A percentile compares a stretch with the other conserved stretches of the same genome.
Evolutionary conservation across 2,113 vertebrate species (phyloP).

Genomic region (Heterocephalus glaber): DNA sequence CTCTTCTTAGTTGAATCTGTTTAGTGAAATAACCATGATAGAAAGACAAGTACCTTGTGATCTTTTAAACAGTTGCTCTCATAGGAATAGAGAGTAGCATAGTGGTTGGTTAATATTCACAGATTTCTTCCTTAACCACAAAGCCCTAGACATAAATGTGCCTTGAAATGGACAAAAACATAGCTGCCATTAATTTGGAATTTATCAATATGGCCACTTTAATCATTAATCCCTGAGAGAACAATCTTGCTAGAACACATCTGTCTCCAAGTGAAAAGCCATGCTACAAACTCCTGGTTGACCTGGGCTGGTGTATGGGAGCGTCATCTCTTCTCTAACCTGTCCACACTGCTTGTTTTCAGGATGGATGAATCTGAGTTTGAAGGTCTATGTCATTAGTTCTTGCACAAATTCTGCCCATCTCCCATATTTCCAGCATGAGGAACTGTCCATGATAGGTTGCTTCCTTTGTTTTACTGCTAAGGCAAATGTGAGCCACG

Average conservation of each 20-base stretch:
- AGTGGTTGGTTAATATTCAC: neutral
- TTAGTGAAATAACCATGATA: too few species aligned
- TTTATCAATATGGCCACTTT: neutral
- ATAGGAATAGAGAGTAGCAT: neutral
- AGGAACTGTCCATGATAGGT: too few species aligned
- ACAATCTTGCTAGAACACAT: too few species aligned
- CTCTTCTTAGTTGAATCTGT: neutral
- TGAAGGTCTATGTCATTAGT: neutral
- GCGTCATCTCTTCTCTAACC: neutral
- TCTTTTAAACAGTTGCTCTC: neutral
- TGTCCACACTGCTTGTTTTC: rapidly evolving
- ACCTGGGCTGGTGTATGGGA: neutral
- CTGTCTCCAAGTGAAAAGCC: neutral
- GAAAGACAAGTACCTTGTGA: neutral
- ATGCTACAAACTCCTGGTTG: neutral
- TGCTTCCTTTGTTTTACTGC: neutral
- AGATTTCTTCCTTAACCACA: neutral
- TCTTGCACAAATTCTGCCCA: neutral
- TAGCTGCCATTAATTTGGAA: neutral
- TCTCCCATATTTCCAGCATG: neutral
- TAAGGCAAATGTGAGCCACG: rapidly evolving
- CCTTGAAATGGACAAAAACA: neutral
- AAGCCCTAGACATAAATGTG: neutral
- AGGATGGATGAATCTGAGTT: neutral
- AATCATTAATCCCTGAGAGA: neutral